Evolutionary conservation across 2,888 invertebrate species (phyloP).

Genomic region (Hirtodrosophila cameraria): DNA sequence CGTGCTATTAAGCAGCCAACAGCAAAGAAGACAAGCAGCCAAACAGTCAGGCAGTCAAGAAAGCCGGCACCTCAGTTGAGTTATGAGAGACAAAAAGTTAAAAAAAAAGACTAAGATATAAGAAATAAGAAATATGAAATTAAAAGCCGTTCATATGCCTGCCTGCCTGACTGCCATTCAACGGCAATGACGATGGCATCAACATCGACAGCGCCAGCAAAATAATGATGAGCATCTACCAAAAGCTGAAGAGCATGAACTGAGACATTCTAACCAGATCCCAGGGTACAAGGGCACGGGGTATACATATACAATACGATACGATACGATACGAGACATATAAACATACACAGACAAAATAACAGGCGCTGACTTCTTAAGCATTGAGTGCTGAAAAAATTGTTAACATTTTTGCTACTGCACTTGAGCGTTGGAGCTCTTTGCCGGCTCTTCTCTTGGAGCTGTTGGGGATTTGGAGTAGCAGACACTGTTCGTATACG

Average conservation of each 20-base stretch:
- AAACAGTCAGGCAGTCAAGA: too few species aligned
- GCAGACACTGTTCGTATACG: constrained; percentile 2
- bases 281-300: not conserved
- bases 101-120: constrained; percentile 2
- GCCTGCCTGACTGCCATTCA: constrained; percentile 35
- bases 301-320: too few species aligned
- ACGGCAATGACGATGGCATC: constrained; percentile 41
- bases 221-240: constrained; percentile 43
- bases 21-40: constrained; percentile 39
- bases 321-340: too few species aligned
- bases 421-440: constrained; percentile 59
- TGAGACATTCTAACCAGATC: constrained; percentile 62
- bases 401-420: constrained; percentile 79
- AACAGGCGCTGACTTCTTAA: constrained; percentile 74
- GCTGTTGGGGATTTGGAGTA: constrained; percentile 16
- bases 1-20: constrained; percentile 72
- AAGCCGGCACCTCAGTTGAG: constrained; percentile 37
- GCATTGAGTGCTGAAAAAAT: constrained; percentile 75
- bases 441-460: not conserved
- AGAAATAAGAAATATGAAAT: constrained; percentile 46
- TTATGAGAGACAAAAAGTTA: constrained; percentile 30
- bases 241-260: constrained; percentile 22
- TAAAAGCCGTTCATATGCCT: constrained; percentile 71
- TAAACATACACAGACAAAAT: constrained; percentile 6
- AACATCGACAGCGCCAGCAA: constrained; percentile 64